Conservation (phyloP, 2,113 vertebrate species). For the Scophthalmus maximus region DNA sequence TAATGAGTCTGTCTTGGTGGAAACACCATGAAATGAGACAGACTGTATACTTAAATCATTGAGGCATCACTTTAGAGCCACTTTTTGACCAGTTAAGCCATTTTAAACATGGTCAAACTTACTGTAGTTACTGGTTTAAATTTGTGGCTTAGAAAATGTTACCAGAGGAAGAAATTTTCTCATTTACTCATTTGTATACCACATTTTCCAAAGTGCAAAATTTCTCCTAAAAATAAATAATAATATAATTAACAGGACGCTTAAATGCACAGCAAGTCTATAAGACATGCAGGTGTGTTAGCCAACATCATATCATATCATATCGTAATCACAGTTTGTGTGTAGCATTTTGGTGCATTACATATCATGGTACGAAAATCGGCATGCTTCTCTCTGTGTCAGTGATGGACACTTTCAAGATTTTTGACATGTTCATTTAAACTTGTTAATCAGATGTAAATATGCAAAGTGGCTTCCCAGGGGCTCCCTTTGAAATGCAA, state of each 20-base stretch:
- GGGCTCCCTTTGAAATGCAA: conserved; percentile 85
- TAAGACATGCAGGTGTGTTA: neutral
- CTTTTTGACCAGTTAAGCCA: conserved; percentile 34
- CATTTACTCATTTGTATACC: neutral
- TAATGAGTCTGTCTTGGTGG: conserved; percentile 72
- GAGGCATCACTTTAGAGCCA: conserved; percentile 29
- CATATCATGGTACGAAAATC: conserved; percentile 24
- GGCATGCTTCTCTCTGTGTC: conserved; percentile 41
- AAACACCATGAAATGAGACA: conserved; percentile 61
- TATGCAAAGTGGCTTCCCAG: conserved; percentile 82
- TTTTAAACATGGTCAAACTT: conserved; percentile 31
- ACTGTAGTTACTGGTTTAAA: conserved; percentile 3
- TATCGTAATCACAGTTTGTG: conserved; percentile 45
- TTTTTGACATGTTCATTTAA: conserved; percentile 84
- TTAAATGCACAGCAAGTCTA: too few relatives aligned
- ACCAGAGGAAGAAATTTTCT: neutral
- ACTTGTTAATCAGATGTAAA: conserved; percentile 85
- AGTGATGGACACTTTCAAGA: conserved; percentile 67
- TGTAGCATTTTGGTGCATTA: conserved; percentile 38
- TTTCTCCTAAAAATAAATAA: neutral
- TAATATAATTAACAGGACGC: conserved; percentile 4
- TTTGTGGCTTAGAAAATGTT: conserved; percentile 16
- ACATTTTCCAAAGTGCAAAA: neutral
- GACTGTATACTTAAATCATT: conserved; percentile 43
- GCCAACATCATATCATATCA: conserved; percentile 23